These are phyloP conservation scores for Halocynthia aurantium DNA, from an alignment of 23 tunicate genomes.

Conservation along the genomic window DNA sequence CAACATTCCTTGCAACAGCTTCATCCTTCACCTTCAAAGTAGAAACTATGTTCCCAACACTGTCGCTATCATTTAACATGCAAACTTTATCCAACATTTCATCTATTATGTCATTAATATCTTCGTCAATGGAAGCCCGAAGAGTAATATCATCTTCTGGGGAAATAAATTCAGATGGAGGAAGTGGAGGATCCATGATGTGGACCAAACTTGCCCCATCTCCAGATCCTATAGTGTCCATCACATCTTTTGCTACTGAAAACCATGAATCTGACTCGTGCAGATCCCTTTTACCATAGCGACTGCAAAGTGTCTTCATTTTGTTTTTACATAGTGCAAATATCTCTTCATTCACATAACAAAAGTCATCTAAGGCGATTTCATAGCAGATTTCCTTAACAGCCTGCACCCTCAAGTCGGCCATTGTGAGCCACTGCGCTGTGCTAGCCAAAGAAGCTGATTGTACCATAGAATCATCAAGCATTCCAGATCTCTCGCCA, in stretches of 20 bases:
- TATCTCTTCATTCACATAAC: constrained; percentile 31
- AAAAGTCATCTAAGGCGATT: constrained; percentile 66
- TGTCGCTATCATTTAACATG: not conserved
- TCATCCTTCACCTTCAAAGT: not conserved
- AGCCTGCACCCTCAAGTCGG: constrained; percentile 77
- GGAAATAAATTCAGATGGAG: not conserved
- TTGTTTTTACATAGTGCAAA: constrained; percentile 42
- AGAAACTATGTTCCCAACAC: not conserved
- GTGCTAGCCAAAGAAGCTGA: constrained; percentile 5
- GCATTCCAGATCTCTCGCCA: not conserved
- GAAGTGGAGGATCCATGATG: not conserved
- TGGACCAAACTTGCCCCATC: not conserved
- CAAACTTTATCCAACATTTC: constrained; percentile 4
- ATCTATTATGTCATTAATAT: not conserved
- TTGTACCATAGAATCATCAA: not conserved
- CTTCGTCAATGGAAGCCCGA: not conserved
- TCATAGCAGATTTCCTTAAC: constrained; percentile 86
- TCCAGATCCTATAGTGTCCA: constrained; percentile 74
- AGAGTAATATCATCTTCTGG: not conserved
- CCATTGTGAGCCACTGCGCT: constrained; percentile 69
- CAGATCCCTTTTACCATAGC: constrained; percentile 70
- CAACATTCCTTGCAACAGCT: not conserved
- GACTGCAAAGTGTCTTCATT: constrained; percentile 34
- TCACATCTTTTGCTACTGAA: constrained; percentile 68
- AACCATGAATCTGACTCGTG: constrained; percentile 47